These are phyloP conservation scores for Cabera pusaria DNA, from an alignment of 2,888 invertebrate genomes.

Conservation along the genomic window DNA sequence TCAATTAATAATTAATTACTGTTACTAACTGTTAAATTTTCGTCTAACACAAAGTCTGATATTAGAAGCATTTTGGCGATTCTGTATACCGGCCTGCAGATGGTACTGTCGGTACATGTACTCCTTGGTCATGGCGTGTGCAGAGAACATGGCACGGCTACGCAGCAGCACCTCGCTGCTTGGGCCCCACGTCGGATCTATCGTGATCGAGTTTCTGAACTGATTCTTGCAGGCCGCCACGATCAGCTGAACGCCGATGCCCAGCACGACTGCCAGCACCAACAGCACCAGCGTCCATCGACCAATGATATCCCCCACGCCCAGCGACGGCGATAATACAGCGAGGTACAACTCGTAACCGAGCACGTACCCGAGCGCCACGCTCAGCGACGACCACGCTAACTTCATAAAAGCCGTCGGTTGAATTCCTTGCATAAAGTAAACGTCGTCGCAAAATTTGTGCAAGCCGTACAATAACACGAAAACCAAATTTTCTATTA, in stretches of 20 bases:
- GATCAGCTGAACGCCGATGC: constrained; percentile 35
- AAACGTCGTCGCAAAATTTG: constrained; percentile 69
- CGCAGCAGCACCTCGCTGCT: constrained; percentile 55
- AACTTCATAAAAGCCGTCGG: constrained; percentile 55
- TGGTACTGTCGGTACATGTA: constrained; percentile 77
- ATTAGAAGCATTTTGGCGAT: constrained; percentile 57
- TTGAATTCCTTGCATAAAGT: constrained; percentile 72
- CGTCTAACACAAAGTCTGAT: constrained; percentile 32
- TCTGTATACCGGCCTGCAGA: constrained; percentile 63
- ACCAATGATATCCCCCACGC: constrained; percentile 24
- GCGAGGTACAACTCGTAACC: constrained; percentile 34
- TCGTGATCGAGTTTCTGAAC: constrained; percentile 34
- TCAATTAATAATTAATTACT: too few relatives aligned
- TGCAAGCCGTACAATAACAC: constrained; percentile 64
- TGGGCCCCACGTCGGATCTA: constrained; percentile 67
- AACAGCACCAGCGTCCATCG: constrained; percentile 32
- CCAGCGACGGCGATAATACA: background rate
- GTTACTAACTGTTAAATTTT: too few relatives aligned
- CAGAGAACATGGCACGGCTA: constrained; percentile 74
- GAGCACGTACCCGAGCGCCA: constrained; percentile 46
- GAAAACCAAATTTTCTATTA: constrained; percentile 57
- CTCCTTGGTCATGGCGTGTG: constrained; percentile 79
- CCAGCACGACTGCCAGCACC: constrained; percentile 16
- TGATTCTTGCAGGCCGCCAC: constrained; percentile 41
- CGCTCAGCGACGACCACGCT: constrained; percentile 47